Conservation (phyloP, 2,797 vertebrate genomes). For the Peromyscus melanophrys region DNA sequence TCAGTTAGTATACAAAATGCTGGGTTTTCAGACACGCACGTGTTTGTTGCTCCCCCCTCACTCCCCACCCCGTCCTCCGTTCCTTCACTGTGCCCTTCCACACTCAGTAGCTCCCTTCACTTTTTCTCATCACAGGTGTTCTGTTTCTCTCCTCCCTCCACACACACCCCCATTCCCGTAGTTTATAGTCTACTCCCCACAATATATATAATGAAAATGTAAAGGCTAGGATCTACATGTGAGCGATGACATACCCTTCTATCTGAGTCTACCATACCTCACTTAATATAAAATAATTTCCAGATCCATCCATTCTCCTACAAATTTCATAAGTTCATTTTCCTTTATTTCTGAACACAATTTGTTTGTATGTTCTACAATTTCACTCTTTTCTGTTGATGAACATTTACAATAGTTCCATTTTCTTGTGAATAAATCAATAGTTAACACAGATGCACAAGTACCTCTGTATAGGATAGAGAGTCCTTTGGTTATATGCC, state of each 20-base stretch:
- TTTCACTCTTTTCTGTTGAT: background rate
- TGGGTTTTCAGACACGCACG: background rate
- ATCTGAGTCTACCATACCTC: background rate
- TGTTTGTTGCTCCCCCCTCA: background rate
- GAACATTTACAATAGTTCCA: background rate
- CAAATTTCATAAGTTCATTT: background rate
- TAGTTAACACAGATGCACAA: background rate
- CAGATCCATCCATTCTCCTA: background rate
- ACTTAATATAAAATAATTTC: background rate
- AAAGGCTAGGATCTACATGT: background rate
- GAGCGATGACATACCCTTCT: background rate
- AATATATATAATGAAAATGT: background rate
- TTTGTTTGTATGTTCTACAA: background rate
- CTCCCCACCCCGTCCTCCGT: background rate
- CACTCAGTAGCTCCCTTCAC: background rate
- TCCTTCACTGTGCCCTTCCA: background rate
- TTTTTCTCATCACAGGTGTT: no score
- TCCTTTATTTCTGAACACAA: background rate
- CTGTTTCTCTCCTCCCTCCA: background rate
- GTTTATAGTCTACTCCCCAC: background rate
- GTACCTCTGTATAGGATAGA: no score
- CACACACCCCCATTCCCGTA: no score
- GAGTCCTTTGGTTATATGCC: background rate
- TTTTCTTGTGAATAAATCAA: background rate
- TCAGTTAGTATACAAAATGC: background rate